These are phyloP conservation scores for Papilio glaucus DNA, from an alignment of 1,140 invertebrate species.

Conservation along the genomic window DNA sequence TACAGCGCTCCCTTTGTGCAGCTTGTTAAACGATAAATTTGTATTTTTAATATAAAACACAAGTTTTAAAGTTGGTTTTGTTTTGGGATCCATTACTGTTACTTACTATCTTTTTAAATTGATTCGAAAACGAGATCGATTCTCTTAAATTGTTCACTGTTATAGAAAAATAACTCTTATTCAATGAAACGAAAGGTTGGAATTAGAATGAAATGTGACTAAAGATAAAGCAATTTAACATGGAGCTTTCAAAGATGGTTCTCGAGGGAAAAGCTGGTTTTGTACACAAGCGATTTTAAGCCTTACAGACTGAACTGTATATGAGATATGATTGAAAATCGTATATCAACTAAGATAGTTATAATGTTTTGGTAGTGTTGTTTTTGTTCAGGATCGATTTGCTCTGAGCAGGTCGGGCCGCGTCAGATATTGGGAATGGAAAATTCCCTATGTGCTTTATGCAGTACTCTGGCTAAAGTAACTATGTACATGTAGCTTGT, in stretches of 20 bases:
- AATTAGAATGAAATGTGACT: conserved; percentile 42
- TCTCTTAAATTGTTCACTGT: conserved; percentile 62
- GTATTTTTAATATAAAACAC: conserved; percentile 5
- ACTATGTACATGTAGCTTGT: not conserved
- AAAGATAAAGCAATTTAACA: conserved; percentile 78
- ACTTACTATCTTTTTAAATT: conserved; percentile 51
- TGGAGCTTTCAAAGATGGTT: conserved; percentile 79
- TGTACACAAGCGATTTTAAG: conserved; percentile 47
- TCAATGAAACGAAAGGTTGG: conserved; percentile 6
- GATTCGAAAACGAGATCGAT: conserved; percentile 71
- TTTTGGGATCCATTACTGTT: conserved; percentile 34
- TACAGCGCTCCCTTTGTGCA: conserved; percentile 55
- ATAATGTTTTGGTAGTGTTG: conserved; percentile 50
- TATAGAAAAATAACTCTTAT: conserved; percentile 45
- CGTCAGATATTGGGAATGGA: conserved; percentile 59
- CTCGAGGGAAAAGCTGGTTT: conserved; percentile 76
- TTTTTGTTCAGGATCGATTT: conserved; percentile 69
- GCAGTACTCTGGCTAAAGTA: not conserved
- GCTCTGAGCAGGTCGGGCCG: conserved; percentile 66
- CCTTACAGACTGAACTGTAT: conserved; percentile 34
- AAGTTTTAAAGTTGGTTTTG: conserved; percentile 46
- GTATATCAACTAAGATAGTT: conserved; percentile 42
- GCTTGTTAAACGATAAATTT: conserved; percentile 43
- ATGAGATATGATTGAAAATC: conserved; percentile 45
- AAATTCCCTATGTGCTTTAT: conserved; percentile 46